These are phyloP conservation scores for Trichacis sp. DNA, from an alignment of 2,888 invertebrate genomes.

Conservation along the genomic window DNA sequence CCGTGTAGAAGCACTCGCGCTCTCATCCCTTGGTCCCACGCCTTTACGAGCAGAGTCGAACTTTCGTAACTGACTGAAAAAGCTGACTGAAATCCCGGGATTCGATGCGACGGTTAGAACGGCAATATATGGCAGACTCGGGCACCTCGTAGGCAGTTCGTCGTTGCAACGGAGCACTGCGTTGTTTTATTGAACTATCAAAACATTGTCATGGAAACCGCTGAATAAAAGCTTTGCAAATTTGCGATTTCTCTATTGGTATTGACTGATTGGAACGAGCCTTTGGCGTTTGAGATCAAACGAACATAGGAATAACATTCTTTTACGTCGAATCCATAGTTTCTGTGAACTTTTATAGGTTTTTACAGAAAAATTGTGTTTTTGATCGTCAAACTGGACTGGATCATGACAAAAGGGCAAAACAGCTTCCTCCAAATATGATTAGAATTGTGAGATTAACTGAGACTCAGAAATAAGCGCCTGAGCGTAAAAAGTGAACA, in stretches of 20 bases:
- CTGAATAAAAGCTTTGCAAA: slow-evolving; percentile 13
- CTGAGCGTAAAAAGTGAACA: too few species aligned
- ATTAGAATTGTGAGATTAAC: too few species aligned
- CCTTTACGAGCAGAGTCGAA: slow-evolving; percentile 46
- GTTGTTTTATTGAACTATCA: slow-evolving; percentile 22
- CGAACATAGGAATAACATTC: not conserved
- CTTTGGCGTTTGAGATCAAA: not conserved
- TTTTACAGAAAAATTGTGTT: not conserved
- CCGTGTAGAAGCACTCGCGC: slow-evolving; percentile 23
- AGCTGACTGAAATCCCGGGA: slow-evolving; percentile 39
- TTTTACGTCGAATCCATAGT: not conserved
- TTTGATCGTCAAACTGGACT: too few species aligned
- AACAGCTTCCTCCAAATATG: too few species aligned
- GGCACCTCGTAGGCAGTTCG: slow-evolving; percentile 33
- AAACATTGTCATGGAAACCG: slow-evolving; percentile 15
- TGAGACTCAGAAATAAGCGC: too few species aligned
- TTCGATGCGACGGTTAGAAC: slow-evolving; percentile 38
- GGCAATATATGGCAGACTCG: slow-evolving; percentile 24
- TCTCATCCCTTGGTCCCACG: slow-evolving; percentile 13
- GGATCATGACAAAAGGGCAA: too few species aligned
- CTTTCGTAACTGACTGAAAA: slow-evolving; percentile 52
- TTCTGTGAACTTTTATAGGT: not conserved
- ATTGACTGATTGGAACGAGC: not conserved
- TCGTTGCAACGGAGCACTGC: too few species aligned
- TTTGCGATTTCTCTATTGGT: not conserved